Evolutionary conservation across 2,113 vertebrate species (phyloP), one percentile per base, ranked within the genome.

Genomic region (Mustela lutreola): DNA sequence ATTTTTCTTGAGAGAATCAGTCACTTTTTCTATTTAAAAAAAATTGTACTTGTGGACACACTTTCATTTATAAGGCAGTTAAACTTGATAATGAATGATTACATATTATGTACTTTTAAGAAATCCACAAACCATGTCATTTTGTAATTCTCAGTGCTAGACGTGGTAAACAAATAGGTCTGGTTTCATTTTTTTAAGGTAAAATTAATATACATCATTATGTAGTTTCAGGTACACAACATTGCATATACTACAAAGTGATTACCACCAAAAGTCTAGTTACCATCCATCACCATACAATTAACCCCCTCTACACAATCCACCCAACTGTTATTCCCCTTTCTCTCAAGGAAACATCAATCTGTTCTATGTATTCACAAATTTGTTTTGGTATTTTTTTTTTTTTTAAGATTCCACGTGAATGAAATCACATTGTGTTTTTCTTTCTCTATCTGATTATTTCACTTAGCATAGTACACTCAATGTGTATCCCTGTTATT

Each of bases 1-100:
- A 14, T 50, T 81, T 96, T 97, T 80, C 76, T 45, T 95, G 10
- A 18, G 14, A 82, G 90, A 96, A 86, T 73, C 12, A 42, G 24
- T 1, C 5, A 82, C 60, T 82, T 94, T 33, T 94, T 33, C 19
- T 36, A 53, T 70, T 39, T 83, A 56, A 88, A 76, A 89, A 89
- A 82, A 48, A 76, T 73, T 92, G 36, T 33, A 50, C 78, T 92
- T 92, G 28, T 92, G n/a, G 26, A 50, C 56, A 92, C 31, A 81
- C 2, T 2, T 10, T 45, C 45, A 71, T n/a, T 89, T 89, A 75
- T 45, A 96, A 62, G 4, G 14, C 42, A 88, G 6, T 62, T 71
- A 73, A 88, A 91, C 18, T 90, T 91, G 21, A 93, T 6, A 94
- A 28, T 62, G 22, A 11, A 84, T 4, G 12, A 79, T 63, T 75